Base-by-base conservation (phyloP, 37 sponge, comb jelly and placozoan genomes). In the Halisarca cf. caerulea region DNA sequence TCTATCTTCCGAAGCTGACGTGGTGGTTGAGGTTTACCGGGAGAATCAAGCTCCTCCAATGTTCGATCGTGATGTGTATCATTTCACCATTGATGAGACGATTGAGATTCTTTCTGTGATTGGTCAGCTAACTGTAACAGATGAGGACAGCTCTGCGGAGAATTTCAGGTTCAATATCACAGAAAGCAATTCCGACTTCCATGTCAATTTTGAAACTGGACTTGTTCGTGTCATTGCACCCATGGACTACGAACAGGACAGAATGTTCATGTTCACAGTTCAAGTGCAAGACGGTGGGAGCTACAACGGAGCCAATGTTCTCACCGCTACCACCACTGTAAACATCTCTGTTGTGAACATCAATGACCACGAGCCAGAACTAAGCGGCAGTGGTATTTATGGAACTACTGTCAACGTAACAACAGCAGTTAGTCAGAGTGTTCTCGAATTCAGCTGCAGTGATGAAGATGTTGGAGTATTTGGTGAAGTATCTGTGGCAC, bases 221-320 rank as follows among this genome's bases (percentile, higher is more conserved):
- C 79, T 73, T 11, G 14, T 92, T 0, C 33, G 81, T 20, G 89
- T 92, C 2, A 86, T 83, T 41, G 37, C 37, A 20, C 86, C 86
- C 27, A 61, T 92, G 30, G 89, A 92, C 72, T 92, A 77, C 82
- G 92, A 92, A 61, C 35, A 59, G 38, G 21, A 14, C 32, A 21
- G 0, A 3, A 44, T 34, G 37, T 88, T 88, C 39, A 17, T 27
- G 3, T 78, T 88, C 61, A 36, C 20, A 27, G 89, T 88, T 2
- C n/a, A 8, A 23, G 92, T 86, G 25, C 30, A 58, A 58, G 92
- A 92, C 68, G 86, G 86, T 36, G 92, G 92, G 27, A 86, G 89
- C 47, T 83, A 78, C 72, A 80, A 92, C 86, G 89, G 83, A 2
- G 58, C 82, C 1, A 83, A 88, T 58, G 42, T 62, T 21, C 86